Evolutionary conservation across 2,888 invertebrate species (phyloP), one percentile per base, ranked within the genome.

Genomic region (Trachelus iudaicus): DNA sequence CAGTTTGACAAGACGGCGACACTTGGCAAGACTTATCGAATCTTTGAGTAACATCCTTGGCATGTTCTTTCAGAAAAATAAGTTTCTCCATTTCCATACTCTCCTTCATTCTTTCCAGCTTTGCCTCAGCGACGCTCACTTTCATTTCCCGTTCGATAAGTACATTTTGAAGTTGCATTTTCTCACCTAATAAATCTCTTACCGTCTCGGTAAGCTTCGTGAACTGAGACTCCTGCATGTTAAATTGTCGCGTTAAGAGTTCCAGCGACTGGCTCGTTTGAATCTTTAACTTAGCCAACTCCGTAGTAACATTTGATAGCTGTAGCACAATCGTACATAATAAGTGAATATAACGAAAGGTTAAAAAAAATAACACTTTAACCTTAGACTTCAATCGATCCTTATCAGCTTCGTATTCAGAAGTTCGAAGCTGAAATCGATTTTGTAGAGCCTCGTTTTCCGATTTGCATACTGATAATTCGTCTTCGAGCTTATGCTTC

Each of bases 211-310:
- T 83, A 2, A 89, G 80, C 73, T 86, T 85, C 4, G 85, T 79
- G 75, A 87, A 88, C 81, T 89, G 86, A 69, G 74, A 83, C 75
- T 87, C 87, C 77, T 87, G 88, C 1, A 77, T 81, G 69, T 81
- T 79, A 74, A 89, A 84, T 81, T 86, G 88, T 40, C 81, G 81
- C 3, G 83, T 83, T 69, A 88, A 75, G 69, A 84, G 74, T 71
- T 86, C 86, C 73, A 89, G 81, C 1, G 85, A 85, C 56, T 83
- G 83, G 6, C 85, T 80, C 12, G 86, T 85, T 56, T 84, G 84
- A 68, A 79, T 75, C 75, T 80, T 83, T 77, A 85, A 74, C 73
- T 86, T 83, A 15, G 77, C 80, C 37, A 82, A n/a, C 69, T 86
- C 82, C 2, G 81, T 69, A 2, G 75, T 81, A 23, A 83, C 81